Base-by-base conservation (phyloP, 92 coral and sea anemone species). In the Actinostola sp. region DNA sequence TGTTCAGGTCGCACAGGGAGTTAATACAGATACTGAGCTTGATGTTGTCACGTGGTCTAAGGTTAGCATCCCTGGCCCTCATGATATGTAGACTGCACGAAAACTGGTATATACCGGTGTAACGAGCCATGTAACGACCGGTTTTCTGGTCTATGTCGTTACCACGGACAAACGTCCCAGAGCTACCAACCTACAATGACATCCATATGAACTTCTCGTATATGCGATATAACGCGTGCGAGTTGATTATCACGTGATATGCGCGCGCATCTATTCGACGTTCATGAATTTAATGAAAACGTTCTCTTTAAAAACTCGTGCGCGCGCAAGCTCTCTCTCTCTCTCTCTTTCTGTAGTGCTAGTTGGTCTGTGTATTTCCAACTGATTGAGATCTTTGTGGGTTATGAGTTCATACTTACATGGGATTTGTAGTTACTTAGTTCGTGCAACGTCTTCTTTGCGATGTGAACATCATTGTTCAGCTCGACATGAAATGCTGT, bases 91-190 rank as follows among this genome's bases (percentile, higher is more conserved):
- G 70, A 38, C 84, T 88, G 61, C 92, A 85, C 6, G 87, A 79
- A 59, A 95, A 84, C 54, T 92, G 90, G 90, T 91, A 89, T 20
- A 95, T 78, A 19, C 97, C 99, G 21, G 89, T 92, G 71, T 91
- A 95, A 43, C 97, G 92, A 41, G 88, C 89, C 13, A 72, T 72
- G 72, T 88, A 92, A 9, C 92, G 91, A 16, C 99, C 99, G 6
- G 88, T 70, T 43, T 80, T 81, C 8, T 77, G 70, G 61, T 95
- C 87, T 23, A 95, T 63, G 76, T 95, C 99, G 24, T 81, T 82
- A n/a, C 99, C 99, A 27, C 99, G 89, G 34, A 91, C 91, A 51
- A 95, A 95, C 15, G 99, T 92, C 7, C 99, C 99, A 56, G 76
- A 86, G 58, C 81, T 92, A 27, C 96, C 97, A 19, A 88, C 86